Evolutionary conservation across 2,113 vertebrate genomes (phyloP).

Genomic region (Platycercus adscitus): DNA sequence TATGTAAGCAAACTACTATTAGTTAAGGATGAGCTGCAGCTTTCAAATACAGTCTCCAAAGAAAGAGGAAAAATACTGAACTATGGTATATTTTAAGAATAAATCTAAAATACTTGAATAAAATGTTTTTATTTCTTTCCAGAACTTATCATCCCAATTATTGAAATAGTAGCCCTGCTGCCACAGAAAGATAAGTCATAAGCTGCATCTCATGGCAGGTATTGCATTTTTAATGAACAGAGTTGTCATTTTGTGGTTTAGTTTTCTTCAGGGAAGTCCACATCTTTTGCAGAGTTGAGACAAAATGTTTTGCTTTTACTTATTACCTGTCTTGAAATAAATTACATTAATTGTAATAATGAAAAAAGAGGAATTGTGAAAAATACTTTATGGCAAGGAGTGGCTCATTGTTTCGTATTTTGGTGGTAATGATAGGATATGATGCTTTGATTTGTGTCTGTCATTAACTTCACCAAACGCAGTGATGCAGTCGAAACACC

Average conservation of each 20-base stretch:
- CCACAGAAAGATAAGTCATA: not conserved
- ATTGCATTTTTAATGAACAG: not conserved
- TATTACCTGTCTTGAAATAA: not conserved
- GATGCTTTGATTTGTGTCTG: rapidly evolving
- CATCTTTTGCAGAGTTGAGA: not conserved
- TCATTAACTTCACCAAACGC: not conserved
- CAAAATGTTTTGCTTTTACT: not conserved
- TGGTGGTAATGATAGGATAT: not conserved
- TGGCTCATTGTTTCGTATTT: not conserved
- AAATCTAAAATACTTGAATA: not conserved
- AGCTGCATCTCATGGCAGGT: not conserved
- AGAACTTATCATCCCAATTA: not conserved
- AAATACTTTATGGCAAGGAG: not conserved
- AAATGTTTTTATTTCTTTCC: not conserved
- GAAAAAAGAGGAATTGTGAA: not conserved
- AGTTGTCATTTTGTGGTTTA: not conserved
- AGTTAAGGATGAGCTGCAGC: not conserved
- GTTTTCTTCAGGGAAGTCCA: not conserved
- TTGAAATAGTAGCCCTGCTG: not conserved
- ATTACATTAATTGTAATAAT: not conserved
- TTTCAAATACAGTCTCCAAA: not conserved
- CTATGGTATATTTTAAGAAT: not conserved
- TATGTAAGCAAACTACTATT: not conserved
- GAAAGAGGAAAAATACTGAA: not conserved
- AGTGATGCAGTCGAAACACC: not conserved